Base-by-base conservation (phyloP, 64 coral and sea anemone genomes). In the Porites lutea region DNA sequence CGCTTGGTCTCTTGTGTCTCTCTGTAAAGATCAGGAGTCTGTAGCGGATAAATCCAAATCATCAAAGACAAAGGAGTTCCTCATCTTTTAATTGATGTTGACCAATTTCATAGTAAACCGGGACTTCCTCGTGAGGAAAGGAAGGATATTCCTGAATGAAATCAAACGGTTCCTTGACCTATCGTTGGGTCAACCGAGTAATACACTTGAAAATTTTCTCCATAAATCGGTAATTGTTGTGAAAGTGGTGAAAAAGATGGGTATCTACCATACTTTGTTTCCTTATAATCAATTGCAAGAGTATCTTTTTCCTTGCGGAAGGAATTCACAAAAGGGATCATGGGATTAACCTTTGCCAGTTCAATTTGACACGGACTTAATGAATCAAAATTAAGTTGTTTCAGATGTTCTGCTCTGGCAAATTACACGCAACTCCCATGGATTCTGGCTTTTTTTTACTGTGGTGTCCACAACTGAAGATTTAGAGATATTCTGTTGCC, bases 1-100 rank as follows among this genome's bases (percentile, higher is more conserved):
- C 78, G 62, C 67, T 79, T 93, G 83, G 69, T 71, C 86, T n/a
- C 76, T 69, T 93, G 91, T 93, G 66, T 43, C 65, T 71, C 86
- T 83, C 61, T 87, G 71, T 59, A 93, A 78, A 46, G 86, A 64
- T 66, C 76, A 52, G 45, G 91, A 87, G 23, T 62, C 62, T 73
- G 76, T 72, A 78, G n/a, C 19, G 5, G 60, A 77, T 74, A 93
- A 73, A 71, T 48, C 77, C 47, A 93, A 75, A 65, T 82, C 82
- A 91, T 91, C 78, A 82, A 82, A 91, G 78, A 48, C 67, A 62
- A 62, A 82, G 71, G 74, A 52, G 74, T 74, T 92, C 52, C 59
- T 92, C 72, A 27, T 86, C 80, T 86, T 86, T 70, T 86, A 82
- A 63, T 52, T 86, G 71, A 55, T 62, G 69, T 67, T 61, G 79